phyloP scores from a whole-genome alignment of 2,797 vertebrate species.

The Hippoglossus hippoglossus region DNA sequence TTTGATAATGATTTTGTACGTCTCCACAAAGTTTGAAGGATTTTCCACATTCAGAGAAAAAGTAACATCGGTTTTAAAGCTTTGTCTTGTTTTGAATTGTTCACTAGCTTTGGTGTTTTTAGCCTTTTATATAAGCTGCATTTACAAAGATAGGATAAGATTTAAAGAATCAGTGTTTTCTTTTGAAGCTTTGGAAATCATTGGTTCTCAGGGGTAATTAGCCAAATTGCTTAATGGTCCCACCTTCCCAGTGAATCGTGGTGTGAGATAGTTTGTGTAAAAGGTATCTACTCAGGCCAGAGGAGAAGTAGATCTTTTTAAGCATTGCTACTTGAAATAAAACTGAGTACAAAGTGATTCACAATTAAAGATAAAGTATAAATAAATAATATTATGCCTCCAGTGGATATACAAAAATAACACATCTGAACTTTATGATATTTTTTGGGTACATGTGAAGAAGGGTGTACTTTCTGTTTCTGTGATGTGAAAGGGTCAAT shows the following conservation, averaged over 20 bases:
- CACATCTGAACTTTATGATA: no score
- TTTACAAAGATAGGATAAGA: neutral
- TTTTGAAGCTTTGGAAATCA: conserved; percentile 31
- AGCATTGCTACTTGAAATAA: neutral
- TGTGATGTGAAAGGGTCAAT: no score
- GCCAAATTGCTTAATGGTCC: conserved; percentile 6
- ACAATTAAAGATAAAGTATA: neutral
- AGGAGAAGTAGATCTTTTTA: neutral
- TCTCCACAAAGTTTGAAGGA: no score
- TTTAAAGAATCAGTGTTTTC: neutral
- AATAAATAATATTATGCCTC: no score
- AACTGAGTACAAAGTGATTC: neutral
- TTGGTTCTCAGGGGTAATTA: conserved; percentile 35
- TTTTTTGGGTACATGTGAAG: no score
- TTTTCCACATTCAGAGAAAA: no score
- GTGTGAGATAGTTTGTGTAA: neutral
- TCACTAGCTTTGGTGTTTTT: neutral
- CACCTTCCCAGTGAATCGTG: neutral
- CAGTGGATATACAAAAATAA: no score
- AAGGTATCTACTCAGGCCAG: neutral
- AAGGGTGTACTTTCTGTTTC: no score
- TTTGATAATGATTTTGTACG: no score
- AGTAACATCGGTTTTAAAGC: neutral
- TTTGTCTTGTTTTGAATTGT: neutral
- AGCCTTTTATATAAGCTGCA: conserved; percentile 2